Percentiles rank a stretch among this genome's conserved stretches.
Conservation (phyloP, 1,140 invertebrate species). For the Zaprionus capensis region DNA sequence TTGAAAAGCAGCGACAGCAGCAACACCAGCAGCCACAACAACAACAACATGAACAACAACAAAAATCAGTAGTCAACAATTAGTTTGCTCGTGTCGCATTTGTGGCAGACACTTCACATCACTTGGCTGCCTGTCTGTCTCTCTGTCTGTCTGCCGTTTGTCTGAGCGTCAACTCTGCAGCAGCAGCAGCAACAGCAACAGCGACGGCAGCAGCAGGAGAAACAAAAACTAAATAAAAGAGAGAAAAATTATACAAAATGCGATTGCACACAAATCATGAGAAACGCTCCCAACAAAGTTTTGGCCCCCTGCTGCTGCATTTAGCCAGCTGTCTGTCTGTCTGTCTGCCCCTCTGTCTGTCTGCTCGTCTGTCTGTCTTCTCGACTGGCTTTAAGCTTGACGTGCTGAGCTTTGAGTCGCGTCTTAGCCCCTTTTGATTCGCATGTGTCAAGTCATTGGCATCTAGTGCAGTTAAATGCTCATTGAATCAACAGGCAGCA, state of each 20-base stretch:
- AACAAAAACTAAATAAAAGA: constrained; percentile 19
- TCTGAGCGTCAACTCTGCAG: constrained; percentile 38
- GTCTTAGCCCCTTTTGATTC: constrained; percentile 65
- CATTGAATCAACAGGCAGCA: constrained; percentile 67
- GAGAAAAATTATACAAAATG: constrained; percentile 45
- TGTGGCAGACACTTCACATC: constrained; percentile 56
- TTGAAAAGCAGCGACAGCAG: constrained; percentile 16
- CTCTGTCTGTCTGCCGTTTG: constrained; percentile 45
- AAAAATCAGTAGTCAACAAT: constrained; percentile 51
- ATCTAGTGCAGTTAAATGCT: constrained; percentile 81
- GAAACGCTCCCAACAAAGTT: constrained; percentile 48
- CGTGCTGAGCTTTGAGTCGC: constrained; percentile 45
- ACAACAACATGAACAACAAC: not conserved
- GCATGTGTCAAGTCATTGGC: constrained; percentile 82
- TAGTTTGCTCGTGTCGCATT: constrained; percentile 60
- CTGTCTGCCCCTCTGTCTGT: constrained; percentile 3
- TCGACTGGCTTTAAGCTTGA: constrained; percentile 42
- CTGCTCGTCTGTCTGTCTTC: constrained; percentile 31
- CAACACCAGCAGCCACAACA: not conserved
- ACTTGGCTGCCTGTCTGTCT: constrained; percentile 31
- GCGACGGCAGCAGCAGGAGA: not conserved
- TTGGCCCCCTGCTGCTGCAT: constrained; percentile 39
- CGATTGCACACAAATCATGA: constrained; percentile 59
- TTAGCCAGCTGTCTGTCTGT: constrained; percentile 34
- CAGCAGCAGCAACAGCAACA: constrained; percentile 7